These are phyloP conservation scores for Atta colombica DNA, from an alignment of 1,140 invertebrate genomes.

Conservation along the genomic window DNA sequence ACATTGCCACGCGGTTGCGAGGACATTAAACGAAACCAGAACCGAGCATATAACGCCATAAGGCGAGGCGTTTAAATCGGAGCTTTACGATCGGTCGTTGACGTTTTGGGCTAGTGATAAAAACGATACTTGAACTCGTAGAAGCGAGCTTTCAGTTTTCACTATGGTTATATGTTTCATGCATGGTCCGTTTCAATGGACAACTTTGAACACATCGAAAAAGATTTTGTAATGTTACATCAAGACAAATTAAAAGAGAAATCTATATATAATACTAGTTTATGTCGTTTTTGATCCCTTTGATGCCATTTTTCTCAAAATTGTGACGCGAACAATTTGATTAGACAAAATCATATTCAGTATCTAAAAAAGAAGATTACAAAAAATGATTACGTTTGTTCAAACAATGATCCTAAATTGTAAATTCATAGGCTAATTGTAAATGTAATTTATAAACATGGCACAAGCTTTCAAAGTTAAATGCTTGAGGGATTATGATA, in stretches of 20 bases:
- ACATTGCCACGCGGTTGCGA: conserved; percentile 12
- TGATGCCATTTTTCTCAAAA: too few relatives aligned
- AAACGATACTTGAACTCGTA: conserved; percentile 64
- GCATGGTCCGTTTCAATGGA: background rate
- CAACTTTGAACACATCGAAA: background rate
- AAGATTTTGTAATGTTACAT: conserved; percentile 12
- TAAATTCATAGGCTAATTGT: too few relatives aligned
- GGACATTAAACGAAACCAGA: conserved; percentile 49
- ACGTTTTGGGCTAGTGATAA: conserved; percentile 72
- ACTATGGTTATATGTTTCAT: conserved; percentile 8
- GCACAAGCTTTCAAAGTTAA: too few relatives aligned
- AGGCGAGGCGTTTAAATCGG: conserved; percentile 51
- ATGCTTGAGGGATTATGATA: background rate
- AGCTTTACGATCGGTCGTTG: conserved; percentile 74
- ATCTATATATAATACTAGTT: too few relatives aligned
- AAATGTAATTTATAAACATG: too few relatives aligned
- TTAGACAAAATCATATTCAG: too few relatives aligned
- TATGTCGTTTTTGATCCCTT: too few relatives aligned
- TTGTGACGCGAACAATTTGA: too few relatives aligned
- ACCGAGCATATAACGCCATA: conserved; percentile 43
- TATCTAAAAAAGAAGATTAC: too few relatives aligned
- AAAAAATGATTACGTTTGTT: too few relatives aligned
- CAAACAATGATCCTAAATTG: too few relatives aligned
- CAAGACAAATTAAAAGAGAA: background rate
- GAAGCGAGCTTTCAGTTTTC: conserved; percentile 29